Evolutionary conservation across 1,140 invertebrate species (phyloP).

Genomic region (Danaus plexippus): DNA sequence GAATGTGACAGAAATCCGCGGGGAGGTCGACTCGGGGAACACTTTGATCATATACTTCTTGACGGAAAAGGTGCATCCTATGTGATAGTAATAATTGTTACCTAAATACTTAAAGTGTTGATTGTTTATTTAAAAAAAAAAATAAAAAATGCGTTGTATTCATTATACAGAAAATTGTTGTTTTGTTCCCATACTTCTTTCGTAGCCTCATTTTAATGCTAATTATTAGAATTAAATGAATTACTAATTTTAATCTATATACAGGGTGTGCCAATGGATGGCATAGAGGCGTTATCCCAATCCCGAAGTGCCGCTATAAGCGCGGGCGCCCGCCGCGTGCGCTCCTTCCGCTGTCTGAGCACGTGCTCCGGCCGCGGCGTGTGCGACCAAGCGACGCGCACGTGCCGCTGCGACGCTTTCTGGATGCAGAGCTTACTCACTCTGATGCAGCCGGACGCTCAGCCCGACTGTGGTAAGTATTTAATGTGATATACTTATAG

Average conservation of each 20-base stretch:
- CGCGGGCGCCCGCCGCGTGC: slow-evolving; percentile 75
- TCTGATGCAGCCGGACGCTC: slow-evolving; percentile 64
- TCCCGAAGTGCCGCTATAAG: slow-evolving; percentile 67
- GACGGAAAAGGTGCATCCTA: slow-evolving; percentile 49
- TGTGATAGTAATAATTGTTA: no score
- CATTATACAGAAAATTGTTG: no score
- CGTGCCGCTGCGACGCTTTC: slow-evolving; percentile 93
- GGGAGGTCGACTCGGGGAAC: slow-evolving; percentile 72
- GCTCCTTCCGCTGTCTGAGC: slow-evolving; percentile 91
- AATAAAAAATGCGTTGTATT: no score
- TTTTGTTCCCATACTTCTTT: no score
- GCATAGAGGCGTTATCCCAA: slow-evolving; percentile 42
- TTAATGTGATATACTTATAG: no score
- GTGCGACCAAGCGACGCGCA: slow-evolving; percentile 86
- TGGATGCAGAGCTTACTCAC: slow-evolving; percentile 87
- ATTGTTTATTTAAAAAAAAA: no score
- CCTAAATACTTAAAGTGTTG: no score
- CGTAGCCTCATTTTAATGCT: no score
- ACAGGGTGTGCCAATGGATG: slow-evolving; percentile 40
- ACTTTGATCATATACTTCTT: slow-evolving; percentile 68
- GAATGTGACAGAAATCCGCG: slow-evolving; percentile 75
- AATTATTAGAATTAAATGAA: no score
- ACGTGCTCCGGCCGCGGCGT: slow-evolving; percentile 93
- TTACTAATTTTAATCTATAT: not conserved
- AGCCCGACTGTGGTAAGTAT: slow-evolving; percentile 70